Percentiles rank a stretch among this genome's conserved stretches.
Evolutionary conservation across 2,888 invertebrate genomes (phyloP).

Genomic region (Patella ulyssiponensis): DNA sequence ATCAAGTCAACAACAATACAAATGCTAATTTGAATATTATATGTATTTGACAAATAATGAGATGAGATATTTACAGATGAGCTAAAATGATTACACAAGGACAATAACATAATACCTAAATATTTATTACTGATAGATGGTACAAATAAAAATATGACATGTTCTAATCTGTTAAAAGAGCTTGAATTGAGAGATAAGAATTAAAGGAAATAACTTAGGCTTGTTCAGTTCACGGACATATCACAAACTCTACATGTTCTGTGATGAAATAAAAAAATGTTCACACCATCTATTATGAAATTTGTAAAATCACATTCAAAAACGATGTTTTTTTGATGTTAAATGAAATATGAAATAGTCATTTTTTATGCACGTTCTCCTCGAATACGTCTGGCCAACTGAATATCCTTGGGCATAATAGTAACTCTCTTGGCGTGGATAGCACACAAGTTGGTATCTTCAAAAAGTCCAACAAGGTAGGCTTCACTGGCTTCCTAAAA

Average conservation of each 20-base stretch:
- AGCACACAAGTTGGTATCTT: conserved; percentile 97
- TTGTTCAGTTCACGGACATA: no score
- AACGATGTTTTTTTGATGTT: conserved; percentile 17
- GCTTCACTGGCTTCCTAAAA: conserved; percentile 68
- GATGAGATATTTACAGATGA: no score
- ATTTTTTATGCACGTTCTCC: conserved; percentile 81
- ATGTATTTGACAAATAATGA: no score
- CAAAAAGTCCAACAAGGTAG: conserved; percentile 83
- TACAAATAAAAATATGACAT: no score
- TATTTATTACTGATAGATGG: no score
- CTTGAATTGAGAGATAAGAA: no score
- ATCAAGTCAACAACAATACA: no score
- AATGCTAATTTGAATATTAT: no score
- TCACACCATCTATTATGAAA: conserved; percentile 31
- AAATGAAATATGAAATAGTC: conserved; percentile 4
- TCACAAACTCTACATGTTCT: background rate
- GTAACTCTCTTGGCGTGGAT: conserved; percentile 97
- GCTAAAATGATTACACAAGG: no score
- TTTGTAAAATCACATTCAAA: conserved; percentile 23
- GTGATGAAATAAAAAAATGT: conserved; percentile 23
- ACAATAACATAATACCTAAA: no score
- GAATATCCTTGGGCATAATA: conserved; percentile 98
- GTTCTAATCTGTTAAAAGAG: no score
- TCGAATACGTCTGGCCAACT: conserved; percentile 94
- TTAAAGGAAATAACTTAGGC: no score